phyloP scores from a whole-genome alignment of 1,140 invertebrate species.

The Pantala flavescens region DNA sequence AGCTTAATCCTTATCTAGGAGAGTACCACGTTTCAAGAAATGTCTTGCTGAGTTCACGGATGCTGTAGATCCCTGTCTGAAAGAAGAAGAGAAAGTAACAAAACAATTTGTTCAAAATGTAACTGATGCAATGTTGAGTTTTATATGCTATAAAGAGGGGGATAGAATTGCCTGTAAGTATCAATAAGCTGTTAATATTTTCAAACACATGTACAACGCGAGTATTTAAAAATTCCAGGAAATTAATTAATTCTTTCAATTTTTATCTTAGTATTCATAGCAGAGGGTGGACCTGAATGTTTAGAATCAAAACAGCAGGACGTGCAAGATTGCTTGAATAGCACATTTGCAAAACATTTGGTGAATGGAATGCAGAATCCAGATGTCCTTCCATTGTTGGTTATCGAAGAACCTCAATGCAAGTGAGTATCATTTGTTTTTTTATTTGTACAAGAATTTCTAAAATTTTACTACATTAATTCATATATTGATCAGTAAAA shows the following conservation, averaged over 20 bases:
- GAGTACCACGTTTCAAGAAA: conserved; percentile 42
- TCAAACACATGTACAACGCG: not conserved
- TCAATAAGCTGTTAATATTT: not conserved
- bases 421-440: not conserved
- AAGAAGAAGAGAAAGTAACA: conserved; percentile 43
- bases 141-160: conserved; percentile 65
- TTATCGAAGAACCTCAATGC: conserved; percentile 19
- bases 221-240: not conserved
- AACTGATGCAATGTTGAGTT: conserved; percentile 51
- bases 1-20: conserved; percentile 40
- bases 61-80: conserved; percentile 50
- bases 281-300: conserved; percentile 64
- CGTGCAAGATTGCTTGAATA: conserved; percentile 52
- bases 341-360: conserved; percentile 37
- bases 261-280: conserved; percentile 57
- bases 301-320: conserved; percentile 46
- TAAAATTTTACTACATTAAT: no score
- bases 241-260: conserved; percentile 11
- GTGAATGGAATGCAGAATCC: not conserved
- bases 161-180: conserved; percentile 65
- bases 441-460: not conserved
- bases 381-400: not conserved
- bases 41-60: conserved; percentile 51
- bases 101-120: conserved; percentile 50
- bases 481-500: no score